Conservation (phyloP, 2,888 invertebrate genomes). For the Incurvaria masculella region DNA sequence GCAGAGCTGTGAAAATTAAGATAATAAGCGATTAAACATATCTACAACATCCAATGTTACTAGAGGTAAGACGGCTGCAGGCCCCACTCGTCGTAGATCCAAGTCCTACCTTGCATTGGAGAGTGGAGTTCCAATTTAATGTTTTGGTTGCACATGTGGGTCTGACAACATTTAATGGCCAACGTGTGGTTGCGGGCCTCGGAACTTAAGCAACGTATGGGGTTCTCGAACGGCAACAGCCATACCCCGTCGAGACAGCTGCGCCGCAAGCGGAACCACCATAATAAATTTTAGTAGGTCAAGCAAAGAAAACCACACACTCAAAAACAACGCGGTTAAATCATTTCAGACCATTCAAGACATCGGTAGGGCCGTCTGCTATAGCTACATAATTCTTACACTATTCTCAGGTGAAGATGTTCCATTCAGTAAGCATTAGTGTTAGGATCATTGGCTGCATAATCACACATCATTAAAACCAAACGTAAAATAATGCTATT, state of each 20-base stretch:
- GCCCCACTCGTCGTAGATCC: conserved; percentile 24
- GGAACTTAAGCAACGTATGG: conserved; percentile 77
- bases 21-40: not conserved
- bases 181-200: conserved; percentile 71
- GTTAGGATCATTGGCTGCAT: not conserved
- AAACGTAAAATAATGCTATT: not conserved
- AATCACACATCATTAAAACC: not conserved
- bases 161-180: conserved; percentile 79
- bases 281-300: conserved; percentile 58
- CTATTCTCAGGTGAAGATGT: no score
- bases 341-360: not conserved
- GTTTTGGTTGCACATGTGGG: conserved; percentile 72
- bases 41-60: not conserved
- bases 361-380: no score
- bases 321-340: conserved; percentile 13
- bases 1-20: not conserved
- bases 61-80: conserved; percentile 15
- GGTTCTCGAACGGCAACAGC: conserved; percentile 75
- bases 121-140: conserved; percentile 66
- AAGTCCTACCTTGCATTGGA: conserved; percentile 63
- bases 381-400: no score
- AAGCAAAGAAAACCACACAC: conserved; percentile 54
- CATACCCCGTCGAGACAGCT: conserved; percentile 76
- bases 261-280: conserved; percentile 54
- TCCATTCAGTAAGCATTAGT: no score